These are phyloP conservation scores for Schrankia costaestrigalis DNA, from an alignment of 2,888 invertebrate species.

Conservation along the genomic window DNA sequence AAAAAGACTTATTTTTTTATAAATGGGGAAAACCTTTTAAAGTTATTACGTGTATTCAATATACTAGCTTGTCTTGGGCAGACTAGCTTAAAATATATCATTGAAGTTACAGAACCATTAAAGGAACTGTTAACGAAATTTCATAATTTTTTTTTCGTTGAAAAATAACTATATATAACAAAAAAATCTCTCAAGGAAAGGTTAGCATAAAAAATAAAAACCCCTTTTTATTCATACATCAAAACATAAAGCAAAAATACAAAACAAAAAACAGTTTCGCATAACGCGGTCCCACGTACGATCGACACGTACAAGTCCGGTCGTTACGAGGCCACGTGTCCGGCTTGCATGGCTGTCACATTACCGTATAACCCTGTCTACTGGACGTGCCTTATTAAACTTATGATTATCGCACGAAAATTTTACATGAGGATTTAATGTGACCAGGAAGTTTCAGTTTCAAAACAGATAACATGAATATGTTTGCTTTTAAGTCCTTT, in stretches of 20 bases:
- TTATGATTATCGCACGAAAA: conserved; percentile 1
- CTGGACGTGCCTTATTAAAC: conserved; percentile 28
- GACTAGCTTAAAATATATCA: background rate
- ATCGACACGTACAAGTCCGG: conserved; percentile 25
- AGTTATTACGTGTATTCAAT: no score
- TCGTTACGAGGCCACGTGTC: conserved; percentile 33
- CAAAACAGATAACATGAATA: no score
- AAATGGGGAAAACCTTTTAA: no score
- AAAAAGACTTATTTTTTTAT: no score
- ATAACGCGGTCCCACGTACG: conserved; percentile 16
- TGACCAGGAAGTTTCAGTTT: no score
- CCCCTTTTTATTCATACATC: background rate
- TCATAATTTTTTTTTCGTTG: background rate
- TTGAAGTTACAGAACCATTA: background rate
- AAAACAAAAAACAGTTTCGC: conserved; percentile 20
- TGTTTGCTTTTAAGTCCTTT: no score
- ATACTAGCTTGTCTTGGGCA: background rate
- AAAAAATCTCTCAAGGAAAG: no score
- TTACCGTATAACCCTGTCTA: conserved; percentile 25
- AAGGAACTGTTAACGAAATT: no score
- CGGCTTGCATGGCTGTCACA: conserved; percentile 24
- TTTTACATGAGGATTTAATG: conserved; percentile 4
- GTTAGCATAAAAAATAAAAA: no score
- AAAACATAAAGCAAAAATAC: conserved; percentile 3
- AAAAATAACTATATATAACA: background rate